Evolutionary conservation across 2,888 invertebrate species (phyloP).

Genomic region (Dryobota labecula): DNA sequence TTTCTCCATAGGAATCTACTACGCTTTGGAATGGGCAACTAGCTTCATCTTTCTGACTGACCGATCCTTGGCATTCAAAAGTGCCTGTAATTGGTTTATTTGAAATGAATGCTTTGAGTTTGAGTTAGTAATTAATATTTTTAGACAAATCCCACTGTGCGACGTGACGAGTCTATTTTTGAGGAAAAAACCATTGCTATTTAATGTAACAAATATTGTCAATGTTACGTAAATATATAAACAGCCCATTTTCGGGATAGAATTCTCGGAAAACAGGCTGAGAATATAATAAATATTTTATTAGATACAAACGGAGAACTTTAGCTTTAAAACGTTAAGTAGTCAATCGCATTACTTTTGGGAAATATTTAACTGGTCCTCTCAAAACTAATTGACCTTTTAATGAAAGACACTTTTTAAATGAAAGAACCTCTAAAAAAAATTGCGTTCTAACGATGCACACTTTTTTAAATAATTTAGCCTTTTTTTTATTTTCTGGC

Average conservation of each 20-base stretch:
- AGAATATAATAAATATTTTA: conserved; percentile 26
- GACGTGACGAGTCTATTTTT: background rate
- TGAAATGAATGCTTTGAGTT: too few relatives aligned
- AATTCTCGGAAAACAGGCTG: background rate
- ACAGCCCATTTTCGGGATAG: conserved; percentile 3
- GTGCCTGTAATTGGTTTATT: too few relatives aligned
- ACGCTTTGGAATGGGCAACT: too few relatives aligned
- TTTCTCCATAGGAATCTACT: too few relatives aligned
- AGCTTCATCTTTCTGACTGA: too few relatives aligned
- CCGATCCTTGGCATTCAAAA: too few relatives aligned
- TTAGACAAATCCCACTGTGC: background rate
- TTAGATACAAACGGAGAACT: conserved; percentile 15
- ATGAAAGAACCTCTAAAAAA: background rate
- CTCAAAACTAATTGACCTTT: background rate
- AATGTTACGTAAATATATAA: conserved; percentile 32
- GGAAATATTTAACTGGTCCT: background rate
- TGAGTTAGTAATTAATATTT: too few relatives aligned
- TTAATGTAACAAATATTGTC: conserved; percentile 20
- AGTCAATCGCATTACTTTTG: background rate
- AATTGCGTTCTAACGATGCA: background rate
- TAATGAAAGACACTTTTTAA: background rate
- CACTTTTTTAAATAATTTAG: background rate
- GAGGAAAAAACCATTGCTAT: background rate
- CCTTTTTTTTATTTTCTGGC: background rate
- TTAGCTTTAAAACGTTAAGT: conserved; percentile 1